Conservation (phyloP, 2,888 invertebrate species). For the Cryptocephalus moraei region DNA sequence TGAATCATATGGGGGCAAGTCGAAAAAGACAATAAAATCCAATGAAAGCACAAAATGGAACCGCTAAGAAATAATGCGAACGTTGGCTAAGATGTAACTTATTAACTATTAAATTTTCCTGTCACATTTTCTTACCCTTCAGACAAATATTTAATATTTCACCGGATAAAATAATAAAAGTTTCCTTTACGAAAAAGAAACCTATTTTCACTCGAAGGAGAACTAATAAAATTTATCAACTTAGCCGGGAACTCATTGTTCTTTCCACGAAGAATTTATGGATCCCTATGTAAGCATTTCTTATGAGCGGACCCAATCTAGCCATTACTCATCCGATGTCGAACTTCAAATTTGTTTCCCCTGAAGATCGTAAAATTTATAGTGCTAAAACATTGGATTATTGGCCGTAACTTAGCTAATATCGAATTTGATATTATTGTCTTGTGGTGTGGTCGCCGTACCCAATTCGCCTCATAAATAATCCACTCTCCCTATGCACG, state of each 20-base stretch:
- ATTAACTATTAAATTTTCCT: no score
- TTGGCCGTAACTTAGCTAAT: constrained; percentile 20
- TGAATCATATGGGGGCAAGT: no score
- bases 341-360: constrained; percentile 16
- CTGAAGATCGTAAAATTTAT: constrained; percentile 20
- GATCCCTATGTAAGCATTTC: constrained; percentile 8
- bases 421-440: constrained; percentile 20
- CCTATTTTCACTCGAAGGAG: no score
- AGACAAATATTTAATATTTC: no score
- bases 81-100: no score
- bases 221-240: no score
- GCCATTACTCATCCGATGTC: constrained; percentile 15
- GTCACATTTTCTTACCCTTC: no score
- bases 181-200: no score
- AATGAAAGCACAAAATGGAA: no score
- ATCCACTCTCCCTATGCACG: constrained; percentile 1
- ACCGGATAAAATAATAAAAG: no score
- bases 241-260: background rate
- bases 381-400: constrained; percentile 18
- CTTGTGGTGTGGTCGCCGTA: constrained; percentile 14
- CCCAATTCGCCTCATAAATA: constrained; percentile 22
- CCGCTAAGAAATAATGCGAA: no score
- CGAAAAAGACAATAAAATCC: no score
- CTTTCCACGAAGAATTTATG: background rate
- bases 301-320: constrained; percentile 8